Conservation (phyloP, 1,140 invertebrate species). For the Chrysoperla carnea region DNA sequence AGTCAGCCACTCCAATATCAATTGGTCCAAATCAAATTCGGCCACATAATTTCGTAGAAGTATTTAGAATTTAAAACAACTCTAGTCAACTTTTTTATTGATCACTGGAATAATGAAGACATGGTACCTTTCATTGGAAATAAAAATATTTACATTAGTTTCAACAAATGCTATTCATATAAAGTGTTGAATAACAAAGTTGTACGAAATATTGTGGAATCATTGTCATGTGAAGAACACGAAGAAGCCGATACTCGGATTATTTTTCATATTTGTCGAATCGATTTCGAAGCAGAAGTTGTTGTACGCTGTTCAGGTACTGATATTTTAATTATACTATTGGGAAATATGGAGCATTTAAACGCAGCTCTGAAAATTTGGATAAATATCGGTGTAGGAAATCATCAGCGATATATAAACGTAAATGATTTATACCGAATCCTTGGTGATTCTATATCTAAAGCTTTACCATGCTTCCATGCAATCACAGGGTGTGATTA, state of each 20-base stretch:
- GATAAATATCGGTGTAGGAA: slow-evolving; percentile 7
- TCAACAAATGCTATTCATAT: slow-evolving; percentile 5
- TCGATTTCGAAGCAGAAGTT: slow-evolving; percentile 8
- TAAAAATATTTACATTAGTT: slow-evolving; percentile 10
- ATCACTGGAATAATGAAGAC: slow-evolving; percentile 8
- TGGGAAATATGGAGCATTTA: slow-evolving; percentile 9
- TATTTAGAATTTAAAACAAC: slow-evolving; percentile 6
- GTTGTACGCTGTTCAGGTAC: slow-evolving; percentile 8
- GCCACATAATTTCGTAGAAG: too few species aligned
- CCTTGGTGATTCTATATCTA: background rate
- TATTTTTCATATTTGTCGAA: slow-evolving; percentile 14
- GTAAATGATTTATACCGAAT: slow-evolving; percentile 7
- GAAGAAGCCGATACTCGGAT: slow-evolving; percentile 18
- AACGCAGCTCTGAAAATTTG: slow-evolving; percentile 3
- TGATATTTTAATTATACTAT: slow-evolving; percentile 14
- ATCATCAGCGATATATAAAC: slow-evolving; percentile 5
- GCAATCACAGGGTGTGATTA: too few species aligned
- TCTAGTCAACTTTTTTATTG: slow-evolving; percentile 9
- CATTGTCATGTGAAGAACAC: slow-evolving; percentile 4
- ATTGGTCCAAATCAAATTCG: too few species aligned
- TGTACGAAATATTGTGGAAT: slow-evolving; percentile 5
- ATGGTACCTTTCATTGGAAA: slow-evolving; percentile 8
- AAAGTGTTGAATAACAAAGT: slow-evolving; percentile 7
- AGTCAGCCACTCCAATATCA: too few species aligned
- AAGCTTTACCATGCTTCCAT: background rate